Base-by-base conservation (phyloP, 2,888 invertebrate species). In the Azorinus chamasolen region DNA sequence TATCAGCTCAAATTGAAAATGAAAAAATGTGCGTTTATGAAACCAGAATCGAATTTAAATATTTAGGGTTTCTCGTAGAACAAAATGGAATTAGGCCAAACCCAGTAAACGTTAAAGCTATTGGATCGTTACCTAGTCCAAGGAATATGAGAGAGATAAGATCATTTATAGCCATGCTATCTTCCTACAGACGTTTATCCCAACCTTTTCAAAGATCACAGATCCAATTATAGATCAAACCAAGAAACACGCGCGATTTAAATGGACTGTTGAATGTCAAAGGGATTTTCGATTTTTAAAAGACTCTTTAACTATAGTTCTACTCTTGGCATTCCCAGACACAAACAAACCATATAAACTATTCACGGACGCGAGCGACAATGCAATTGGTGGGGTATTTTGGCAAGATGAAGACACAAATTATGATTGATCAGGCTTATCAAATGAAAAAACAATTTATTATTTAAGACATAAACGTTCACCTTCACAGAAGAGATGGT, bases 1-100 rank as follows among this genome's bases (percentile, higher is more conserved):
- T 51, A 57, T 43, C 24, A 53, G 12, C 32, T 71, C 14, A 62
- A 58, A 32, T 50, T 75, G n/a, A 75, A 75, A 27, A 18, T 68
- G 1, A 72, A 45, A 8, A 72, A 72, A 54, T 72, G 73, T 41
- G 48, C 41, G 8, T 74, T 78, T 58, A 5, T 62, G 4, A 22
- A 62, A 27, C 12, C 32, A 37, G 78, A 75, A 55, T 69, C 70
- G 16, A 73, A 78, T 12, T n/a, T n/a, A n/a, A n/a, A n/a, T 61
- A 65, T 37, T 37, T 78, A 1, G 73, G 69, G 4, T 78, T 73
- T 37, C 39, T 65, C 1, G 43, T 74, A 5, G 53, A 24, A 18
- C 22, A 59, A 50, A 37, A 68, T 16, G 79, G 70, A 12, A 39
- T 79, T 4, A 59, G 61, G 53, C 61, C 70, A 12, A 70, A 79